Base-by-base conservation (phyloP, 2,113 vertebrate genomes). In the Rhabdornis inornatus region DNA sequence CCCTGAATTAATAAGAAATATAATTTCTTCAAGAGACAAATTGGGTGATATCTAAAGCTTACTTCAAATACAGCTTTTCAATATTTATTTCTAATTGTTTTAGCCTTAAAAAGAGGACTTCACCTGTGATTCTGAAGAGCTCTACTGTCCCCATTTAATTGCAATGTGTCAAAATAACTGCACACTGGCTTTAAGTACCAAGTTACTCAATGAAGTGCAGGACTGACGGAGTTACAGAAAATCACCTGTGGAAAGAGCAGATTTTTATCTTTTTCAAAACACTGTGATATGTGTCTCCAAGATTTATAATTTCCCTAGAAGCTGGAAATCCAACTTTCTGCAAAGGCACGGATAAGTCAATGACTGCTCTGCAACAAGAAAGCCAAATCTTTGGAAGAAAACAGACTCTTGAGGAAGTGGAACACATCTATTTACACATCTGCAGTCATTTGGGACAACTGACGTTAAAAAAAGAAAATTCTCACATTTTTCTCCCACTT, bases 241-340 rank as follows among this genome's bases (percentile, higher is more conserved):
- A 90, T 87, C 57, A 39, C 85, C 93, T 90, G n/a, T 83, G 75
- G 89, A 96, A 85, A 68, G 27, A 80, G 72, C 71, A 95, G 91
- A 94, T 92, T 94, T 97, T 96, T 94, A 87, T 83, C 45, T 96
- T 96, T 92, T 95, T 94, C 69, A 92, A 92, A 92, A 92, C 79
- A 89, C 69, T 50, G 35, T 56, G 50, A 82, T 91, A 85, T 28
- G 59, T 90, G 66, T 83, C 91, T 65, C 66, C 47, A 90, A 80
- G 63, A 88, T 96, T 97, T 92, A 95, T 91, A 95, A 95, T 85
- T 88, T 83, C 85, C 80, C 76, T 93, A 86, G 65, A 79, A 95
- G 92, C 72, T 90, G 42, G 52, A 97, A 97, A 61, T 94, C 72
- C 87, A 56, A 30, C 45, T 95, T 96, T 91, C 84, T 93, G 71